Evolutionary conservation across 2,113 vertebrate species (phyloP), one percentile per base, ranked within the genome.

Genomic region (Trichomycterus rosablanca): DNA sequence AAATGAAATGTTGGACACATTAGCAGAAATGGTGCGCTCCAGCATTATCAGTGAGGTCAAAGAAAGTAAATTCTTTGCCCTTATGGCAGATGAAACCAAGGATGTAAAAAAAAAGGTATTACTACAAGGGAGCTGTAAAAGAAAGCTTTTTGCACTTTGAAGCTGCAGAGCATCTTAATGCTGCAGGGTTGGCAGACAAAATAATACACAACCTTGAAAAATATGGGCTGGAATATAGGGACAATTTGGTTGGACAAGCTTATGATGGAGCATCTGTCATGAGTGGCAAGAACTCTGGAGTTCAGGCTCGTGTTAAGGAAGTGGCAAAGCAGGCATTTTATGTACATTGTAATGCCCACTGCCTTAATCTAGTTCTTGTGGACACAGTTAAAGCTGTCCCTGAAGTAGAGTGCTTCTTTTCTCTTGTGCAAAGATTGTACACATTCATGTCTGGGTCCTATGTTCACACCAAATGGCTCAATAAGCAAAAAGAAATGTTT

Each of bases 321-420:
- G 52, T 62, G 19, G 58, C 57, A 24, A 68, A 68, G n/a, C 40
- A 59, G 59, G 65, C 59, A 12, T 65, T 73, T 9, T 70, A 70
- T 52, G 46, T 63, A 11, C 42, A 62, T 19, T 68, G 66, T 11
- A 68, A 51, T 67, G 67, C 59, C 11, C 39, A 67, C 37, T 50
- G 70, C 22, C 39, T 72, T 10, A 64, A 59, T 26, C 9, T 68
- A 2, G 42, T 68, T 15, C 63, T 63, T 35, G 60, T 68, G 28
- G 62, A 73, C 35, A n/a, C 42, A 11, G 26, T 66, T 15, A 48
- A 66, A 66, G 42, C 1, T 61, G 57, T 69, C 5, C 15, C 62
- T 18, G 57, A 73, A 6, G 51, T 45, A n/a, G 60, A 32, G 20
- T 48, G 45, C n/a, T 61, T 66, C 15, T 63, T 68, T 50, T 59